Evolutionary conservation across 2,113 vertebrate species (phyloP).

Genomic region (Oophaga pumilio): DNA sequence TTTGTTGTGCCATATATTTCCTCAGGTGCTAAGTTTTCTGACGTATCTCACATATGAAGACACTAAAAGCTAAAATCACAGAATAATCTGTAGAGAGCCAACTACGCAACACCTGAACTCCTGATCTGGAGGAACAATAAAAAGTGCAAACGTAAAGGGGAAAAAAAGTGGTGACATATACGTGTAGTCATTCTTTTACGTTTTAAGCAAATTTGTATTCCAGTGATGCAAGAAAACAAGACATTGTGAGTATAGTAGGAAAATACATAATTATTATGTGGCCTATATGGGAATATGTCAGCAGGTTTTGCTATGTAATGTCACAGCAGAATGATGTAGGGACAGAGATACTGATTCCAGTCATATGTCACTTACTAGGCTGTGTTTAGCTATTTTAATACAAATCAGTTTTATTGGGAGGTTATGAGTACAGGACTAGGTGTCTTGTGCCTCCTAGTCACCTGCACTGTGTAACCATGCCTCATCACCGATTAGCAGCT

Average conservation of each 20-base stretch:
- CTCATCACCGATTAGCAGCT: too few relatives aligned
- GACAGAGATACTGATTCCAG: too few relatives aligned
- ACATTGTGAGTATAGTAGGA: neutral
- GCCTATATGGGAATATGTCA: too few relatives aligned
- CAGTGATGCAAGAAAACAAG: neutral
- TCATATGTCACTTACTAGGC: too few relatives aligned
- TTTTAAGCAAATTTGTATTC: neutral
- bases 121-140: neutral
- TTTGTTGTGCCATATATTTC: slow-evolving; percentile 22
- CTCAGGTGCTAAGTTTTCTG: slow-evolving; percentile 32
- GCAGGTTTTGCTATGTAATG: too few relatives aligned
- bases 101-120: neutral
- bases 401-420: too few relatives aligned
- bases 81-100: slow-evolving; percentile 19
- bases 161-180: neutral
- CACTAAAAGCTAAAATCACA: slow-evolving; percentile 7
- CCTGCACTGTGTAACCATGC: too few relatives aligned
- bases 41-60: slow-evolving; percentile 22
- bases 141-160: neutral
- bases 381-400: too few relatives aligned
- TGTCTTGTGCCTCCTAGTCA: too few relatives aligned
- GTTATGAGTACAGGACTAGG: too few relatives aligned
- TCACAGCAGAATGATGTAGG: too few relatives aligned
- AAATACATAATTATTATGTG: too few relatives aligned
- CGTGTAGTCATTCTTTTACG: neutral